phyloP scores from a whole-genome alignment of 1,140 invertebrate species.

The Druon quercuslanigerum region DNA sequence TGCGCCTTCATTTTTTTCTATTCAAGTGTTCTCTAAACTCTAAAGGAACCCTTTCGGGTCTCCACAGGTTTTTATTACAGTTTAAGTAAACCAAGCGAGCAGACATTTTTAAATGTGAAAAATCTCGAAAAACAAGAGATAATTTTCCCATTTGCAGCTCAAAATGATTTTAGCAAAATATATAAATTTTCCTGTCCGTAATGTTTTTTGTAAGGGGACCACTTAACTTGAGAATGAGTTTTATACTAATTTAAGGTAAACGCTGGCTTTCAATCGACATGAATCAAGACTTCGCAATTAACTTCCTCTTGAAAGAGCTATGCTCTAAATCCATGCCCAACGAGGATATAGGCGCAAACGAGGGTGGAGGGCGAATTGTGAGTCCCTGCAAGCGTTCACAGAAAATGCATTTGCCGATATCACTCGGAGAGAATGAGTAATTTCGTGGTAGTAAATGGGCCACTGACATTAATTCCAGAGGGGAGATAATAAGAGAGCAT shows the following conservation, averaged over 20 bases:
- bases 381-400: constrained; percentile 25
- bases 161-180: too few species aligned
- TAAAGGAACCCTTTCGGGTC: too few species aligned
- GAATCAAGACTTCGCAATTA: constrained; percentile 29
- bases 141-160: too few species aligned
- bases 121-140: too few species aligned
- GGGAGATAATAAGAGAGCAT: constrained; percentile 29
- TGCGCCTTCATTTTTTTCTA: too few species aligned
- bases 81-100: too few species aligned
- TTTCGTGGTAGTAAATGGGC: constrained; percentile 34
- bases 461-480: constrained; percentile 30
- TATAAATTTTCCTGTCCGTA: too few species aligned
- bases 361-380: constrained; percentile 20
- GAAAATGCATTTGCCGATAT: constrained; percentile 35
- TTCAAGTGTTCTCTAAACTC: too few species aligned
- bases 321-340: constrained; percentile 30
- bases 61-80: too few species aligned
- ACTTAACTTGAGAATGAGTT: constrained; percentile 21
- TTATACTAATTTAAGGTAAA: constrained; percentile 23
- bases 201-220: too few species aligned
- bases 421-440: constrained; percentile 43
- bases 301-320: constrained; percentile 30
- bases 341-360: constrained; percentile 16
- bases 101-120: too few species aligned
- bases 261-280: constrained; percentile 25